Evolutionary conservation across 2,113 vertebrate species (phyloP), one percentile per base, ranked within the genome.

Genomic region (Gyps fulvus): DNA sequence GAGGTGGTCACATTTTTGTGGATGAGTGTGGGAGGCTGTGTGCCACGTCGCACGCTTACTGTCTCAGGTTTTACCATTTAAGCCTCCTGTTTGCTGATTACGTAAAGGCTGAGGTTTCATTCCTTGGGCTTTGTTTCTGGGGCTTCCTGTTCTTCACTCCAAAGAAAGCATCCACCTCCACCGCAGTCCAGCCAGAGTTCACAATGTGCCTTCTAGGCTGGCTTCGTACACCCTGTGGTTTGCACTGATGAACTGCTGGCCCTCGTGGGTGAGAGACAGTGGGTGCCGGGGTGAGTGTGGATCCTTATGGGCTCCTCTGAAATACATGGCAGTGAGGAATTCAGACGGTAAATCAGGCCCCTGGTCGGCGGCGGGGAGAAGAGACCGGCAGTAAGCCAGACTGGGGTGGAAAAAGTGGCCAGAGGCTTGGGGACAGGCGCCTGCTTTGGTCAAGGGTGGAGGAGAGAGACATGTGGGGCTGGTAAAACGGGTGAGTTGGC

Each of bases 1-100:
- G 62, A 86, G 65, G 50, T 57, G 50, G 73, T 50, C 12, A 10
- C 90, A 96, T 96, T 95, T 91, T 96, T 97, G 94, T 90, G 81
- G 94, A 67, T 1, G 14, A 73, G 52, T 8, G 77, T 97, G 66
- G 83, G 83, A 87, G 49, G 80, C 76, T 84, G 31, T 22, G 34
- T 2, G 43, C 73, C 77, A 77, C 6, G 31, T 89, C 0, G 1
- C n/a, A 78, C 61, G 25, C 79, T 67, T 43, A 29, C 36, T 67
- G 52, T 57, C 92, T 83, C 1, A 3, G 52, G 13, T 80, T 93
- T 93, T 88, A 59, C 85, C 17, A 36, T 77, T 83, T 85, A 40
- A 90, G 31, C 38, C 50, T 93, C 20, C 70, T 62, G n/a, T 71
- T 90, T 50, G 26, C 76, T 74, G 50, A 40, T 89, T 59, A 31